These are phyloP conservation scores for Bubalus kerabau DNA, from an alignment of 2,113 vertebrate species.

Conservation along the genomic window DNA sequence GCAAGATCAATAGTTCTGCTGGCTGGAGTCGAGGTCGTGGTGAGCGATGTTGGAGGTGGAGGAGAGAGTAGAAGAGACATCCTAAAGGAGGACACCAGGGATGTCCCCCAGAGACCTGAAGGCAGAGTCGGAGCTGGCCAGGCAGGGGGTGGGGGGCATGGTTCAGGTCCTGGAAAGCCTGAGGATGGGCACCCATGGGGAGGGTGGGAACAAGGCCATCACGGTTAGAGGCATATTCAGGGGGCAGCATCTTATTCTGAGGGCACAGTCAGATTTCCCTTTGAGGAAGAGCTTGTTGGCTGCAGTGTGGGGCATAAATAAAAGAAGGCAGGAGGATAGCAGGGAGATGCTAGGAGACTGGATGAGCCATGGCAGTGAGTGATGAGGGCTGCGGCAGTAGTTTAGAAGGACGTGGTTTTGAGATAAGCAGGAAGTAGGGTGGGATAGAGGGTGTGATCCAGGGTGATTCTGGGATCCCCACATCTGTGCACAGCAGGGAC, in stretches of 20 bases:
- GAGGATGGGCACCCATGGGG: rapidly evolving
- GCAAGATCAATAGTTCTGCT: background rate
- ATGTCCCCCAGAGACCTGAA: background rate
- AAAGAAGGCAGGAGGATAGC: background rate
- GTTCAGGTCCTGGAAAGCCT: background rate
- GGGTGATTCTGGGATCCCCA: background rate
- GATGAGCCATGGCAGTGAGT: background rate
- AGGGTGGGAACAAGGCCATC: background rate
- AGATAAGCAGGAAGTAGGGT: background rate
- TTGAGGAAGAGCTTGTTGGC: background rate
- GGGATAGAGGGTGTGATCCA: background rate
- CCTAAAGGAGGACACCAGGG: background rate
- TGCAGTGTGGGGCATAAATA: rapidly evolving
- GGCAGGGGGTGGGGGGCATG: no score
- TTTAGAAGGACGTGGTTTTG: background rate
- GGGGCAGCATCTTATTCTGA: background rate
- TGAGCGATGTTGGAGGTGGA: background rate
- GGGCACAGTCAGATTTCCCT: background rate
- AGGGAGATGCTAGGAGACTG: background rate
- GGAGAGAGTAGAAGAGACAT: background rate
- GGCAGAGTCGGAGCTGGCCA: background rate
- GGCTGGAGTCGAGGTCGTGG: background rate
- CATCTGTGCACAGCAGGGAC: background rate
- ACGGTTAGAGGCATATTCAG: background rate
- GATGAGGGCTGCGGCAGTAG: rapidly evolving